Evolutionary conservation across 2,888 invertebrate genomes (phyloP), one percentile per base, ranked within the genome.

Genomic region (Camponotus fellah): DNA sequence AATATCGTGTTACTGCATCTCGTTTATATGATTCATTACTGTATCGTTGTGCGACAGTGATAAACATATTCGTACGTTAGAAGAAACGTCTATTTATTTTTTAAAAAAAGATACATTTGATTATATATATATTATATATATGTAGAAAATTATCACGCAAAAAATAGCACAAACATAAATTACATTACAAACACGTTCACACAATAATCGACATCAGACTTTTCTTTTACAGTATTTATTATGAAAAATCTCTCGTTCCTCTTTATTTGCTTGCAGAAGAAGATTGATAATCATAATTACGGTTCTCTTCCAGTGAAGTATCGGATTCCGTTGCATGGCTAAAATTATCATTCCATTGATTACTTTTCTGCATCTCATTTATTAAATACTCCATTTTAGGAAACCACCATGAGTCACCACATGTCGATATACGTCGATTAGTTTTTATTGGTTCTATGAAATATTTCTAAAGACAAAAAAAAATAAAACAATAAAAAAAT

Each of bases 231-330:
- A 56, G 49, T 60, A 4, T 58, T 82, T 65, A 43, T 65, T 86
- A 49, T 37, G 32, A 17, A 68, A 21, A 82, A 75, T 53, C 21
- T 10, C 32, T 9, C 21, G 40, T 21, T 26, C 32, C 17, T n/a
- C n/a, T 64, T 88, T 81, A 86, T 87, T 88, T 90, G 77, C 81
- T 86, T 21, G 86, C 82, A 26, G 93, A 93, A 9, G 93, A 93
- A 2, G 93, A 93, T 82, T 92, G 92, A 84, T 94, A 94, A 79
- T 93, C 93, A 46, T 89, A 92, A 83, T 94, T 93, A 2, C 87
- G 91, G 82, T 82, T 90, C 49, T 93, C 93, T 82, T 93, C 92
- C 43, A 88, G 62, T 76, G 88, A 79, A 60, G 85, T 81, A n/a
- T 91, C 89, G 34, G 81, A 88, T 76, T 85, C 85, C 37, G 86